These are phyloP conservation scores for Ditylenchus weischeri DNA, from an alignment of 2,888 invertebrate genomes.

Conservation along the genomic window DNA sequence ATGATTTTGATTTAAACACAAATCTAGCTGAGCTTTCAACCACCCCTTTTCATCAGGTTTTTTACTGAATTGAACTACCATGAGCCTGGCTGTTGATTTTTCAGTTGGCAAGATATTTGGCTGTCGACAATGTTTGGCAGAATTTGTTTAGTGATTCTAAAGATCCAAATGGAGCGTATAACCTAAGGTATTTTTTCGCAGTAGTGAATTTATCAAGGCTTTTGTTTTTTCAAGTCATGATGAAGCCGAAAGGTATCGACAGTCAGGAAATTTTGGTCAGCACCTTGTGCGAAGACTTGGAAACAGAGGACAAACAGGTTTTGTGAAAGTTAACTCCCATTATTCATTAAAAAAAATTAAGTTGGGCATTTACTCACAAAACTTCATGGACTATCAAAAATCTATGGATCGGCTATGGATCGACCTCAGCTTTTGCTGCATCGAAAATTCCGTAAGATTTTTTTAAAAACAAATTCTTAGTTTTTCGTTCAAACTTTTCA, in stretches of 20 bases:
- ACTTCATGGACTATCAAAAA: constrained; percentile 39
- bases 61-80: no score
- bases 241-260: constrained; percentile 36
- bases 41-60: no score
- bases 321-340: constrained; percentile 24
- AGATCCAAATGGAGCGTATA: constrained; percentile 36
- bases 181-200: constrained; percentile 37
- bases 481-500: not conserved
- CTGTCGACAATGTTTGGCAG: constrained; percentile 43
- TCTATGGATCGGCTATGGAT: constrained; percentile 43
- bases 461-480: not conserved
- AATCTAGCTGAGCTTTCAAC: constrained; percentile 11
- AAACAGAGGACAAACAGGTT: constrained; percentile 56
- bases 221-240: constrained; percentile 34
- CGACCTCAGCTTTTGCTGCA: constrained; percentile 48
- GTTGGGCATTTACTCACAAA: constrained; percentile 23
- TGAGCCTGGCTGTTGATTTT: not conserved
- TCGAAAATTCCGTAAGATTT: constrained; percentile 52
- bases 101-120: constrained; percentile 38
- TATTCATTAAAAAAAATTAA: constrained; percentile 17
- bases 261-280: constrained; percentile 48
- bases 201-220: constrained; percentile 13
- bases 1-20: constrained; percentile 17
- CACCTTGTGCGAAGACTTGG: constrained; percentile 57
- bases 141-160: constrained; percentile 42